Evolutionary conservation across 35 echinoderm and acorn worm species (phyloP), one percentile per base, ranked within the genome.

Genomic region (Patiria miniata): DNA sequence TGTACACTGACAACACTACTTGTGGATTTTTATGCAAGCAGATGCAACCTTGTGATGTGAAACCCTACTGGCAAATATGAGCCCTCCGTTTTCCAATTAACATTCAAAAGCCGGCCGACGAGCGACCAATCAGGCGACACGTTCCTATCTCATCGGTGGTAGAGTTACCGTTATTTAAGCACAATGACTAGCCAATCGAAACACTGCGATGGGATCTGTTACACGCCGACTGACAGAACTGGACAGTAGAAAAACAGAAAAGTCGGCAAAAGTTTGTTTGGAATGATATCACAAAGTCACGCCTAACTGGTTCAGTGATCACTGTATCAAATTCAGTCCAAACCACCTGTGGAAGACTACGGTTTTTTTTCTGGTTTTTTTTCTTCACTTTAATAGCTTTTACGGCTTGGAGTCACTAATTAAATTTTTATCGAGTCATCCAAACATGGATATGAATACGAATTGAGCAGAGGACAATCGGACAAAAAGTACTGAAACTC

Each of bases 181-280:
- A 22, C 34, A 26, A 28, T 73, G 26, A 36, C 65, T 34, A 73
- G 1, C 23, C 65, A 73, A 0, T 47, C 12, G 42, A 47, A 47
- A 47, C 42, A 12, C 42, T 12, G 26, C 14, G 21, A 23, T 23
- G 29, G 65, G 19, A 26, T 26, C 65, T 22, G 65, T 73, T 73
- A 32, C 65, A 73, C 4, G 34, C 65, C 65, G 29, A 73, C 23
- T 73, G 65, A 23, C 10, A 10, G 34, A 18, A 60, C 65, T 14
- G 29, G 65, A 26, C 65, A 26, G 34, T 10, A 73, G 26, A 73
- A 16, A 23, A 8, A 68, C 0, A n/a, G 22, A 18, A 73, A 73
- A 68, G 34, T 47, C 65, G 26, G 26, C 57, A n/a, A 7, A 73
- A 73, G 29, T 73, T 73, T 73, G 15, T 73, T 73, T 73, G 65